phyloP scores from a whole-genome alignment of 92 coral and sea anemone species.

The Zoanthus sociatus region DNA sequence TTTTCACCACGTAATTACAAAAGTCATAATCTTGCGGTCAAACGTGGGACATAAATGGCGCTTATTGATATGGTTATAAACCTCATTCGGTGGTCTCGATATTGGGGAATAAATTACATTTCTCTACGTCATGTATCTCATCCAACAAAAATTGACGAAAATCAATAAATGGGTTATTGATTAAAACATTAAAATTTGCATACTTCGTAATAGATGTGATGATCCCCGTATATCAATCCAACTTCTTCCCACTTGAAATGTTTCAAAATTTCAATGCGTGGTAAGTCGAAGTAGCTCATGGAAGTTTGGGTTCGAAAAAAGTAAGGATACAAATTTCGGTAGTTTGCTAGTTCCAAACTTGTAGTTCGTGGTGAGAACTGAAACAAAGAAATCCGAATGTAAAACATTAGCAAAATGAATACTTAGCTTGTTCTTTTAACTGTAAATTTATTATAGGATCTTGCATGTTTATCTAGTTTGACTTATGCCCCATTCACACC shows the following conservation, averaged over 20 bases:
- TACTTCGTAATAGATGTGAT: conserved; percentile 68
- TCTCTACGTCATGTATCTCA: too few species aligned
- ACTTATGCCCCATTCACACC: too few species aligned
- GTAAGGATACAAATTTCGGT: conserved; percentile 78
- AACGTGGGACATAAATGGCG: too few species aligned
- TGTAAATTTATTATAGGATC: not conserved
- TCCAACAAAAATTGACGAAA: not conserved
- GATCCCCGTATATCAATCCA: conserved; percentile 83
- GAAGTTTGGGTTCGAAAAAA: conserved; percentile 85
- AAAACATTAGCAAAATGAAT: not conserved
- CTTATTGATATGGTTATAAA: too few species aligned
- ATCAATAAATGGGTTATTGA: not conserved
- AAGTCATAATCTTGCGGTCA: too few species aligned
- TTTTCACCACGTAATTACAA: too few species aligned
- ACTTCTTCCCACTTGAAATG: conserved; percentile 83
- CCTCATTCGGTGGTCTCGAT: too few species aligned
- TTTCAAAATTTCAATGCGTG: conserved; percentile 70
- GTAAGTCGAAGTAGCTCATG: conserved; percentile 68
- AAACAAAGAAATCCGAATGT: not conserved
- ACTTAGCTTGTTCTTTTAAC: not conserved
- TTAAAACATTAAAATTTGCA: not conserved
- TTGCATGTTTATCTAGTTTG: not conserved
- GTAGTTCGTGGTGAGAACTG: conserved; percentile 93
- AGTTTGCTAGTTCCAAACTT: conserved; percentile 76
- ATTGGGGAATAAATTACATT: too few species aligned